Evolutionary conservation across 2,888 invertebrate genomes (phyloP).

Genomic region (Pyrocoelia pectoralis): DNA sequence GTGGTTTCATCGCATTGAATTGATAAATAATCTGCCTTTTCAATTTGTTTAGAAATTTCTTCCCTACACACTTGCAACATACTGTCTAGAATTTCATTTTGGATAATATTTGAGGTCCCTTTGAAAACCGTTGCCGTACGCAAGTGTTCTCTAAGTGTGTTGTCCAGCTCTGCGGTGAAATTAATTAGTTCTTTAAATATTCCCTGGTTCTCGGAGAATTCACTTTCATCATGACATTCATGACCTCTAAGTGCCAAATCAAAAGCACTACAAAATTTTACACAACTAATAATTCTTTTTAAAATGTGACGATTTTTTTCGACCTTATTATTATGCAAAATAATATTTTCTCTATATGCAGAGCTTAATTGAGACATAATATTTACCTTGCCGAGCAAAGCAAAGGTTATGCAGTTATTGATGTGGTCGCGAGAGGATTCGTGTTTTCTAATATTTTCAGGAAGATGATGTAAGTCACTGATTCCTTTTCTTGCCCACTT

Average conservation of each 20-base stretch:
- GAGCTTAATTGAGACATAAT: not conserved
- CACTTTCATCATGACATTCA: constrained; percentile 48
- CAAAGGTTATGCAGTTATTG: not conserved
- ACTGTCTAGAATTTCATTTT: not conserved
- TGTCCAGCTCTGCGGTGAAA: not conserved
- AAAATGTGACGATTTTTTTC: constrained; percentile 25
- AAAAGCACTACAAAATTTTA: constrained; percentile 50
- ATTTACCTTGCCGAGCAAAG: not conserved
- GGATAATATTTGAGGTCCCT: not conserved
- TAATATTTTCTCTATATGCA: constrained; percentile 26
- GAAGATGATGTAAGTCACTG: not conserved
- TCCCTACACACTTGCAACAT: not conserved
- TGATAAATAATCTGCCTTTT: constrained; percentile 17
- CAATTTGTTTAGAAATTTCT: constrained; percentile 31
- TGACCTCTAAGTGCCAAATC: constrained; percentile 48
- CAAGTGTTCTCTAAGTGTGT: not conserved
- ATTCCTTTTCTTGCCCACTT: not conserved
- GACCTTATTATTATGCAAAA: constrained; percentile 36
- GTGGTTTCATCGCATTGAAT: constrained; percentile 37
- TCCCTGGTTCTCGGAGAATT: constrained; percentile 41
- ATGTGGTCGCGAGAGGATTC: not conserved
- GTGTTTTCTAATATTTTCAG: not conserved
- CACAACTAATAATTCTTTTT: constrained; percentile 47
- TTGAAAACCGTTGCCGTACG: not conserved
- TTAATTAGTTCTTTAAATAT: constrained; percentile 40